Conservation (phyloP, 1,140 invertebrate genomes). For the Trichomalopsis sarcophagae region DNA sequence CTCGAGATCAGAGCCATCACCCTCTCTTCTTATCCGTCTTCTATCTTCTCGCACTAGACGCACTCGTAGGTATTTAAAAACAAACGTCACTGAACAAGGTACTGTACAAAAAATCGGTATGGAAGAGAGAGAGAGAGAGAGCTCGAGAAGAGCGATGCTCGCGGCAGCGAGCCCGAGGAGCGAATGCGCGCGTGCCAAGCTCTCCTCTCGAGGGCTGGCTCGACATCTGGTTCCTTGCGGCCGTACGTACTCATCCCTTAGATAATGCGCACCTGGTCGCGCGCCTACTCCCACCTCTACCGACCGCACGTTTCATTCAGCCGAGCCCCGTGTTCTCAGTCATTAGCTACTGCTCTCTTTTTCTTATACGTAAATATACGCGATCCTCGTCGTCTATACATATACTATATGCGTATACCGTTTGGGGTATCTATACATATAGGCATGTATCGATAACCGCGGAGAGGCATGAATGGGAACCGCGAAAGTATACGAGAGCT, state of each 20-base stretch:
- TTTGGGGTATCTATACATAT: neutral
- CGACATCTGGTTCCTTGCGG: conserved; percentile 49
- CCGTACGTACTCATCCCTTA: conserved; percentile 49
- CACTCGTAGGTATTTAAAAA: neutral
- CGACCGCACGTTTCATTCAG: conserved; percentile 34
- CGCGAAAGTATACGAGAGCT: neutral
- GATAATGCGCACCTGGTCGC: conserved; percentile 53
- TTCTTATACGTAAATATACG: neutral
- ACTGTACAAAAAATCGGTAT: neutral
- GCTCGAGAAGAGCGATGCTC: conserved; percentile 9
- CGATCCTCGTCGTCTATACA: neutral
- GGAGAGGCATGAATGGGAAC: neutral
- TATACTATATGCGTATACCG: neutral
- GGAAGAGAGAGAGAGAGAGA: neutral
- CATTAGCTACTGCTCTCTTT: conserved; percentile 19
- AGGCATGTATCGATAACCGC: neutral
- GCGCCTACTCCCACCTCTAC: conserved; percentile 45
- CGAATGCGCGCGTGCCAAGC: conserved; percentile 50
- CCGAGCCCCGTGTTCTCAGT: conserved; percentile 4
- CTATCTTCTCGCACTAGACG: no score
- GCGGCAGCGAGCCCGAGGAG: neutral
- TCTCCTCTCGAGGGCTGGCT: neutral
- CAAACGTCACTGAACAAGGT: neutral
- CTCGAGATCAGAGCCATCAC: conserved; percentile 70
- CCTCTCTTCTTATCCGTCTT: no score